Evolutionary conservation across 2,888 invertebrate species (phyloP).

Genomic region (Xylocampa areola): DNA sequence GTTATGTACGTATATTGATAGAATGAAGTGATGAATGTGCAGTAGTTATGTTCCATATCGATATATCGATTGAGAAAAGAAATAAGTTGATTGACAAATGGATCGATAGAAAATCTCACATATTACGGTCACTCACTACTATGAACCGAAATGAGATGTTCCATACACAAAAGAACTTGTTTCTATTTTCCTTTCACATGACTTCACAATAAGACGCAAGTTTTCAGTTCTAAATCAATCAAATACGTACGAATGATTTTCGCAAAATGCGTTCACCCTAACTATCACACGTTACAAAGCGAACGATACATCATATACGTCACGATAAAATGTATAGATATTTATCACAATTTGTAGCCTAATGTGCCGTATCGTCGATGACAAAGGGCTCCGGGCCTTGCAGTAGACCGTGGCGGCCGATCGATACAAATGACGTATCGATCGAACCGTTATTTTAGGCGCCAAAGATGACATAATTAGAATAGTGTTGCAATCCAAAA

Average conservation of each 20-base stretch:
- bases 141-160: too few relatives aligned
- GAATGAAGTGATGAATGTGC: too few relatives aligned
- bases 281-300: constrained; percentile 55
- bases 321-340: constrained; percentile 63
- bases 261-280: constrained; percentile 55
- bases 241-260: constrained; percentile 55
- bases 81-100: too few relatives aligned
- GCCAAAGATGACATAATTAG: constrained; percentile 41
- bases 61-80: too few relatives aligned
- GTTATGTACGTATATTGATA: too few relatives aligned
- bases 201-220: constrained; percentile 28
- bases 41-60: too few relatives aligned
- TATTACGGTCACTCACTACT: too few relatives aligned
- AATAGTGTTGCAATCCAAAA: too few relatives aligned
- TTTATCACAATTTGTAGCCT: constrained; percentile 77
- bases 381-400: constrained; percentile 68
- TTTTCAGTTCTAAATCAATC: constrained; percentile 55
- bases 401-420: constrained; percentile 63
- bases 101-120: too few relatives aligned
- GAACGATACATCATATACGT: constrained; percentile 60
- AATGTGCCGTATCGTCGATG: constrained; percentile 72
- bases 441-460: constrained; percentile 55
- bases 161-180: constrained; percentile 12
- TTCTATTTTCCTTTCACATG: constrained; percentile 26
- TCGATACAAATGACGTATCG: constrained; percentile 60